Evolutionary conservation across 2,797 vertebrate species (phyloP), one percentile per base, ranked within the genome.

Genomic region (Natrix natrix): DNA sequence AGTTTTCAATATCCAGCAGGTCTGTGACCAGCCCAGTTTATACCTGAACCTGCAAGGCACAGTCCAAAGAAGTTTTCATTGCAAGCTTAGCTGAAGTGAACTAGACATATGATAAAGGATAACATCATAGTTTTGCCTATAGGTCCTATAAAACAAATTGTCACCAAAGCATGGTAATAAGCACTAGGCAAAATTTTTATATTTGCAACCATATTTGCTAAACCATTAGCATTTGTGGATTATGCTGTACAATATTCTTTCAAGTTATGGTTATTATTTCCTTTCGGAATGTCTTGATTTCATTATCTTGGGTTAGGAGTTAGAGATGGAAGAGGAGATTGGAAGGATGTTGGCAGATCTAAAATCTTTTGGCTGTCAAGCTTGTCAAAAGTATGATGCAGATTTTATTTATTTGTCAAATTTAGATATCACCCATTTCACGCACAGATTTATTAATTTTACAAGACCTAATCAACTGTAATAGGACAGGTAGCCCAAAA

Each of bases 391-490:
- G 94, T 96, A 95, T 96, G 86, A 97, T 97, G 95, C 48, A 63
- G 16, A 92, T 95, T 95, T 69, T 69, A 17, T 69, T 69, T 69
- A 69, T 69, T 69, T 69, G n/a, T 69, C n/a, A 69, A 32, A 17
- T 69, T 69, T 32, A 32, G 13, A 32, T 32, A 69, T 32, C 66
- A 69, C n/a, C n/a, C n/a, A 16, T 32, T n/a, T 69, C n/a, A 32
- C 66, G 32, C 66, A 96, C 48, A 63, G 10, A 92, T 95, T 95
- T 96, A 95, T 97, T 97, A 96, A 97, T 96, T 97, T 96, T 96
- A 96, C 94, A 89, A 95, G 48, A 28, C 87, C 95, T 96, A 96
- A 96, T 97, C 94, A 96, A 96, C 90, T 94, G 43, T 94, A 96
- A 96, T 94, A 69, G 87, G 93, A 95, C 24, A 95, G 83, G 92